Evolutionary conservation across 2,888 invertebrate genomes (phyloP).

Genomic region (Stratiomys singularior): DNA sequence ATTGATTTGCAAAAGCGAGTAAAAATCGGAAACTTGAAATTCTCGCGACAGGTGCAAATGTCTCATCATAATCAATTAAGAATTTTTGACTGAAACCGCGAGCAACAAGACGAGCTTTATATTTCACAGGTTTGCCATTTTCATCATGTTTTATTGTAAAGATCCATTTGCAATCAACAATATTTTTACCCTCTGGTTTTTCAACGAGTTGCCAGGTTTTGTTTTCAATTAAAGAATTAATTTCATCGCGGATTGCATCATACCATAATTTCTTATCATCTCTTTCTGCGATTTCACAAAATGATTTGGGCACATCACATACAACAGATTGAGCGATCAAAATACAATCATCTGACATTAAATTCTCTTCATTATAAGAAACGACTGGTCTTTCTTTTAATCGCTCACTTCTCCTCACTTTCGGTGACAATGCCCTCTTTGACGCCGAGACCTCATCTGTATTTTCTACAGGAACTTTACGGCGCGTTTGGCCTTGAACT

Average conservation of each 20-base stretch:
- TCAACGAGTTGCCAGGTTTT: constrained; percentile 53
- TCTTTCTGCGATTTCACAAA: constrained; percentile 50
- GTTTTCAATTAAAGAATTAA: constrained; percentile 53
- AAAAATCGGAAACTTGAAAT: constrained; percentile 51
- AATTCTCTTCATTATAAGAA: background rate
- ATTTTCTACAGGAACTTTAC: too few relatives aligned
- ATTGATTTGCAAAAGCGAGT: constrained; percentile 51
- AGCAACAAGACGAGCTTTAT: constrained; percentile 52
- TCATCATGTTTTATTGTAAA: constrained; percentile 50
- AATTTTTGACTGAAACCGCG: constrained; percentile 51
- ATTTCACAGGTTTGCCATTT: constrained; percentile 22
- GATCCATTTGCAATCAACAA: constrained; percentile 54
- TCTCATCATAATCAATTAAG: constrained; percentile 51
- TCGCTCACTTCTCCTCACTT: too few relatives aligned
- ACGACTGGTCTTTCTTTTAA: too few relatives aligned
- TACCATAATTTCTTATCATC: constrained; percentile 52
- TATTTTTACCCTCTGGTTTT: constrained; percentile 52
- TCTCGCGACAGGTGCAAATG: constrained; percentile 53
- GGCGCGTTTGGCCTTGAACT: too few relatives aligned
- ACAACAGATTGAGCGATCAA: constrained; percentile 31
- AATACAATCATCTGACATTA: background rate
- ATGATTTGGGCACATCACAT: constrained; percentile 49
- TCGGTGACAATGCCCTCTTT: too few relatives aligned
- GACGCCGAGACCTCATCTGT: too few relatives aligned
- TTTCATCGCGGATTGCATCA: constrained; percentile 53